Base-by-base conservation (phyloP, 2,113 vertebrate genomes). In the Uria lomvia region DNA sequence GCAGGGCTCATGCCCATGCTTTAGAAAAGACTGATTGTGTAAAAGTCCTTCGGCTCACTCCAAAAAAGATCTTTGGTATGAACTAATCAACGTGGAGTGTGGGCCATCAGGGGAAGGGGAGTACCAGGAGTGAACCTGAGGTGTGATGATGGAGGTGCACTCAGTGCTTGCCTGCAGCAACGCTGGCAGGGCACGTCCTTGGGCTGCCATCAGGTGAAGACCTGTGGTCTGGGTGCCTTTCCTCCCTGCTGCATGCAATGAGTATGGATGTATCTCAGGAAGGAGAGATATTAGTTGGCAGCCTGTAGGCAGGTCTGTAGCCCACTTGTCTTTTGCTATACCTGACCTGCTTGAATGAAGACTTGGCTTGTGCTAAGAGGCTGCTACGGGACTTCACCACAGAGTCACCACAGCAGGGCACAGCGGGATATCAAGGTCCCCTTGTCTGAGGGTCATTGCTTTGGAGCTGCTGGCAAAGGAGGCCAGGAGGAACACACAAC, bases 111-210 rank as follows among this genome's bases (percentile, higher is more conserved):
- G 30, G 27, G 13, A 52, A 47, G 14, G 6, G 8, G 26, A 50
- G 11, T 40, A 79, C 7, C 14, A 9, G 40, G 23, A 34, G 36
- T 22, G 49, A 74, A 43, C 6, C 11, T 68, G 53, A 32, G 27
- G 11, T 85, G 56, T 80, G 60, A 15, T 68, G 53, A n/a, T 12
- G 30, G 71, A 83, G 38, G 24, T 84, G 52, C 34, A 40, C 20
- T 4, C 17, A 5, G 34, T n/a, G 65, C 43, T 62, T 43, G 76
- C n/a, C 70, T 17, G 40, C 36, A 50, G 63, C 36, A 34, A 1
- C 0, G 12, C 53, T 0, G 4, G 5, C 1, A 11, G n/a, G n/a
- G 7, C n/a, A 32, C 0, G 1, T 80, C n/a, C 38, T 47, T 55
- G n/a, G n/a, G 18, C 36, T 63, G 47, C 42, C 10, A 1, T 29